These are phyloP conservation scores for Ricordea florida DNA, from an alignment of 92 coral and sea anemone genomes.

Conservation along the genomic window DNA sequence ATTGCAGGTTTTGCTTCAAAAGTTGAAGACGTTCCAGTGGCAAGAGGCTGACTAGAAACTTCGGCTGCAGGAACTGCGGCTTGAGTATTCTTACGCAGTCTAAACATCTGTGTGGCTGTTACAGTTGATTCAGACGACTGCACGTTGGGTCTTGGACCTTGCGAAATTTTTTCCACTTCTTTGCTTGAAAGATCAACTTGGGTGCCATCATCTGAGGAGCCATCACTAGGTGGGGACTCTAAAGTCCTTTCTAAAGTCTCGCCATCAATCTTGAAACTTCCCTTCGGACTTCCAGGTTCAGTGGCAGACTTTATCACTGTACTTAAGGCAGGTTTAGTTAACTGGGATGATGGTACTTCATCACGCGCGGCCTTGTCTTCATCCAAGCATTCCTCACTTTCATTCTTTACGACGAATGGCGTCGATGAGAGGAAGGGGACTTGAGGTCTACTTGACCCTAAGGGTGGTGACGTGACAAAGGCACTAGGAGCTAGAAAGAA, in stretches of 20 bases:
- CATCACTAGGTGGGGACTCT: background rate
- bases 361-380: background rate
- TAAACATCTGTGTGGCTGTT: too few species aligned
- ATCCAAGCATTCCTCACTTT: background rate
- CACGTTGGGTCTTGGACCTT: too few species aligned
- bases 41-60: background rate
- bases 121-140: too few species aligned
- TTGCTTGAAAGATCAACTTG: too few species aligned
- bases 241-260: background rate
- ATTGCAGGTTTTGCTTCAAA: too few species aligned
- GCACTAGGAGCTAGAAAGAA: background rate
- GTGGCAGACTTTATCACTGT: background rate
- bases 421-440: slow-evolving; percentile 53
- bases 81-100: too few species aligned
- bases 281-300: background rate
- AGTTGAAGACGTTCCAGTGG: background rate
- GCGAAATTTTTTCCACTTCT: too few species aligned
- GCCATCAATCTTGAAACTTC: background rate
- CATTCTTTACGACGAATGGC: too few species aligned
- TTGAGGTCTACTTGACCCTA: slow-evolving; percentile 9
- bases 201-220: too few species aligned
- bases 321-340: too few species aligned
- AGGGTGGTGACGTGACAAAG: slow-evolving; percentile 36
- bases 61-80: background rate
- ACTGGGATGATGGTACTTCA: too few species aligned